phyloP scores from a whole-genome alignment of 2,113 vertebrate genomes.

The Psittacula cyanocephala region DNA sequence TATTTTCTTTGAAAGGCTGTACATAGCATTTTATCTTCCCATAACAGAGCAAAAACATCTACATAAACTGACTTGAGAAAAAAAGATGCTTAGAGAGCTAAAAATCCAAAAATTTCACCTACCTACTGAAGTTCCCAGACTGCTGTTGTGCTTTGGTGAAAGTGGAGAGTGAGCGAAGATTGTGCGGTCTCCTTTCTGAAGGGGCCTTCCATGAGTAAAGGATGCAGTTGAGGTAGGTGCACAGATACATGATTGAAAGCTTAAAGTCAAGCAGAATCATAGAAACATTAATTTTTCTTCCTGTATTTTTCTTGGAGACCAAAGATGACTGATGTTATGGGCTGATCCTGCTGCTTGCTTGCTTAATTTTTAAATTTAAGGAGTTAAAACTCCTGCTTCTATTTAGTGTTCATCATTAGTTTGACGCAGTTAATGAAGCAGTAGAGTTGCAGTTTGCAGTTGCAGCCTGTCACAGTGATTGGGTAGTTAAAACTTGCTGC shows the following conservation, averaged over 20 bases:
- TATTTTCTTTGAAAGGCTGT: not conserved
- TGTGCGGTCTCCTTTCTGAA: not conserved
- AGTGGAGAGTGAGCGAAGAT: not conserved
- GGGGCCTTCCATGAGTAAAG: not conserved
- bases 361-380: not conserved
- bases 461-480: not conserved
- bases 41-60: not conserved
- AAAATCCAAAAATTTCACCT: not conserved
- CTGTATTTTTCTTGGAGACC: not conserved
- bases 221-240: not conserved
- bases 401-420: not conserved
- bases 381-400: not conserved
- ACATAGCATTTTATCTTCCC: not conserved
- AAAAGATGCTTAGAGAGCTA: not conserved
- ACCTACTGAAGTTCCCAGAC: not conserved
- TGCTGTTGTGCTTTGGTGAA: not conserved
- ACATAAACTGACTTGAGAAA: not conserved
- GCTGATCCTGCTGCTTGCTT: not conserved
- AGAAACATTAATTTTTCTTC: not conserved
- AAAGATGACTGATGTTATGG: not conserved
- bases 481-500: not conserved
- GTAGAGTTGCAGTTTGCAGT: not conserved
- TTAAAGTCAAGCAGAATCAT: not conserved
- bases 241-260: not conserved
- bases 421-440: not conserved